These are phyloP conservation scores for Hyles vespertilio DNA, from an alignment of 1,140 invertebrate species.

Conservation along the genomic window DNA sequence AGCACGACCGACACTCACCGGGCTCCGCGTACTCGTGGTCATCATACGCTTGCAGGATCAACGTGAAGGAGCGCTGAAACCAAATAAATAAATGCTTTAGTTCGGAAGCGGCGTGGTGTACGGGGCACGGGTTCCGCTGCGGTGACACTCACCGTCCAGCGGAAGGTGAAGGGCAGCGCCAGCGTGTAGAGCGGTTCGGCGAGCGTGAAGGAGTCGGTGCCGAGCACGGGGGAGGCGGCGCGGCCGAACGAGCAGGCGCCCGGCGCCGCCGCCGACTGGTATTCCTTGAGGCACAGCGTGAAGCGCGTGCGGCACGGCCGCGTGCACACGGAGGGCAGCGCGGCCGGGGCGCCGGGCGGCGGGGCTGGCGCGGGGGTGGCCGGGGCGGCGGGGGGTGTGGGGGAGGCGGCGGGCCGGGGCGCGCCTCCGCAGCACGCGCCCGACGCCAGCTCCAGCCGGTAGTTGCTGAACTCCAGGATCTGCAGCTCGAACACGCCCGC, in stretches of 20 bases:
- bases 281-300: conserved; percentile 93
- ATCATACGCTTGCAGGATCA: conserved; percentile 93
- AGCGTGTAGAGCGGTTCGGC: conserved; percentile 86
- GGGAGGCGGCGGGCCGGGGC: conserved; percentile 81
- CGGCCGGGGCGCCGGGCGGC: conserved; percentile 84
- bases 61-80: conserved; percentile 90
- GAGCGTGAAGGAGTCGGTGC: conserved; percentile 91
- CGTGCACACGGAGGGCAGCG: conserved; percentile 71
- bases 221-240: conserved; percentile 88
- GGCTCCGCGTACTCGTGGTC: conserved; percentile 82
- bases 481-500: conserved; percentile 94
- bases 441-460: conserved; percentile 85
- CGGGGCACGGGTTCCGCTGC: neutral
- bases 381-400: conserved; percentile 79
- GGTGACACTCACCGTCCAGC: conserved; percentile 89
- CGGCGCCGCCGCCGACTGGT: conserved; percentile 89
- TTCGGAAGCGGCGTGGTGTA: neutral
- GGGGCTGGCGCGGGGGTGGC: conserved; percentile 74
- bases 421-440: conserved; percentile 88
- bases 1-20: conserved; percentile 71
- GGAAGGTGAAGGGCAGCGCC: conserved; percentile 89
- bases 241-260: conserved; percentile 94
- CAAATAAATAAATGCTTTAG: conserved; percentile 11
- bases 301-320: conserved; percentile 88
- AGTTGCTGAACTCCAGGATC: conserved; percentile 92